Evolutionary conservation across 2,113 vertebrate species (phyloP), one percentile per base, ranked within the genome.

Genomic region (Corvus cornix): DNA sequence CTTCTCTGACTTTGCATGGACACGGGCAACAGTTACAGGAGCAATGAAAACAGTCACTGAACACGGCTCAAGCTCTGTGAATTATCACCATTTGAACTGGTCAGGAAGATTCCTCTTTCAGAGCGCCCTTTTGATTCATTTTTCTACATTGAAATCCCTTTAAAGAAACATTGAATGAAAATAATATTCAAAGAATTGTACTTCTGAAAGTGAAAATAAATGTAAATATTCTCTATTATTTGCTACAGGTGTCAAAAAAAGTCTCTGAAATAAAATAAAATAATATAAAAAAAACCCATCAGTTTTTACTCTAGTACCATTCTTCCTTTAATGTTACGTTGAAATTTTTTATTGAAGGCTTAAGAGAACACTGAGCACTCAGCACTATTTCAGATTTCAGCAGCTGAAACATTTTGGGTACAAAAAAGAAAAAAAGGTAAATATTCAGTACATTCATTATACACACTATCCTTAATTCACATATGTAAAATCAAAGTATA

Each of bases 401-500:
- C 41, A 70, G 19, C 9, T 58, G 76, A 87, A 94, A 69, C 1
- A 70, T 52, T 69, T 41, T 84, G 30, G 55, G 26, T 64, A 39
- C 7, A 55, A 75, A 93, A 67, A 59, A 74, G 16, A 56, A 62
- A 58, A 33, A 46, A 77, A 82, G 31, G 6, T 43, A 43, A 73
- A 60, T 43, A 5, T 88, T 95, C 75, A 72, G 37, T 26, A 46
- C 15, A 73, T 64, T 93, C 31, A 56, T 88, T 83, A 64, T 76
- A 88, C 33, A 73, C 5, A 22, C 28, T 56, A 14, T 80, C 41
- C 24, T 85, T 85, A 95, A 92, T 73, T 73, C 41, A 80, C 6
- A 13, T 39, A 24, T 58, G 51, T 92, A 88, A 93, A 96, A 96
- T 95, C 89, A 95, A 95, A 94, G 95, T 16, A 18, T 69, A 69